Percentiles rank a stretch among this genome's conserved stretches.
These are phyloP conservation scores for Agrotis exclamationis DNA, from an alignment of 2,888 invertebrate genomes.

Conservation along the genomic window DNA sequence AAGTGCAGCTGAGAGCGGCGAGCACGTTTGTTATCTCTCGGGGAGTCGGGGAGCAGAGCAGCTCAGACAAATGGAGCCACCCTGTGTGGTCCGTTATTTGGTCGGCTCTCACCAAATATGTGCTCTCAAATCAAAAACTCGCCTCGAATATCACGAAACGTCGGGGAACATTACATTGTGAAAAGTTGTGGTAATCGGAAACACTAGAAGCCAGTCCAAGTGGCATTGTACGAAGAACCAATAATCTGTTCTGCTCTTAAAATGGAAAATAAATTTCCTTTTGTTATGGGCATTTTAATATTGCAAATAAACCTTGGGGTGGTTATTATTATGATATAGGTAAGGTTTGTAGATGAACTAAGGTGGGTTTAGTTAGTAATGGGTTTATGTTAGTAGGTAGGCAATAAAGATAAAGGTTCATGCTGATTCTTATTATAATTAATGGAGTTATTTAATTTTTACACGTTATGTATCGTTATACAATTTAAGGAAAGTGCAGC, in stretches of 20 bases:
- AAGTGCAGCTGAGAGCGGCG: conserved; percentile 88
- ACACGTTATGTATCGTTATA: not conserved
- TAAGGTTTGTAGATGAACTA: conserved; percentile 25
- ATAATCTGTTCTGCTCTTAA: conserved; percentile 37
- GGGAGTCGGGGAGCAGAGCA: conserved; percentile 83
- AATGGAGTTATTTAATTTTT: not conserved
- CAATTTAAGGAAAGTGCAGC: conserved; percentile 3
- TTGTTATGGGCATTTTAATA: conserved; percentile 19
- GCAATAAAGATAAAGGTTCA: conserved; percentile 20
- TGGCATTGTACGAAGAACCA: conserved; percentile 35
- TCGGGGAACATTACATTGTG: conserved; percentile 59
- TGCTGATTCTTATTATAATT: conserved; percentile 15
- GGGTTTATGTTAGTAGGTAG: conserved; percentile 29
- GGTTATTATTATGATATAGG: conserved; percentile 17
- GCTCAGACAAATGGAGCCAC: conserved; percentile 88
- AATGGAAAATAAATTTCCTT: conserved; percentile 30
- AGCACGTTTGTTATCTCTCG: conserved; percentile 89
- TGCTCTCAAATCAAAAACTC: conserved; percentile 77
- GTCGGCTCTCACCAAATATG: conserved; percentile 83
- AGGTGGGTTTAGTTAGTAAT: conserved; percentile 4
- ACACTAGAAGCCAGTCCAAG: conserved; percentile 51
- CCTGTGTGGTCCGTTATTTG: conserved; percentile 89
- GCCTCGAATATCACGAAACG: conserved; percentile 66
- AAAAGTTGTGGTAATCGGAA: conserved; percentile 63
- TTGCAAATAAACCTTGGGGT: conserved; percentile 17